Percentiles rank a stretch among this genome's conserved stretches.
These are phyloP conservation scores for Drosophila pectinifera DNA, from an alignment of 1,140 invertebrate species.

Conservation along the genomic window DNA sequence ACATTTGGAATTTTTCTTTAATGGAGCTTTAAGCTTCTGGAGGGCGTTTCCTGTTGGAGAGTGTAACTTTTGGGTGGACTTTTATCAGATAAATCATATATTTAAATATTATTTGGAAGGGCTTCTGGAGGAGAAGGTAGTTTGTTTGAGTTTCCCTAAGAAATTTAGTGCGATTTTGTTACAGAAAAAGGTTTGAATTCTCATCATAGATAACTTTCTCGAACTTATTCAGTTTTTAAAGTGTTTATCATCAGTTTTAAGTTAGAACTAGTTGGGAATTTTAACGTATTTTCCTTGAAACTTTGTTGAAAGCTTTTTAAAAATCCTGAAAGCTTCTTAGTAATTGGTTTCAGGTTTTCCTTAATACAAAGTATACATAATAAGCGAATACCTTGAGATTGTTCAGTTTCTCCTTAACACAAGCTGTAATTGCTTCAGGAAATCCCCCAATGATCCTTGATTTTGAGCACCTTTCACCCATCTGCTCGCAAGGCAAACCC, in stretches of 20 bases:
- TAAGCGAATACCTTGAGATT: not conserved
- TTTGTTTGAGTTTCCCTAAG: too few species aligned
- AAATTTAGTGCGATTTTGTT: too few species aligned
- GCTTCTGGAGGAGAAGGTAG: not conserved
- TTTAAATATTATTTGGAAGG: not conserved
- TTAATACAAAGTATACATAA: not conserved
- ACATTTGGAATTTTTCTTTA: not conserved
- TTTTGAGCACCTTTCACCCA: not conserved
- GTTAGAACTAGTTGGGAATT: not conserved
- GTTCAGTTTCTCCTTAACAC: not conserved
- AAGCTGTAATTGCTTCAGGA: not conserved
- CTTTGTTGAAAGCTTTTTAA: too few species aligned
- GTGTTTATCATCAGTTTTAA: too few species aligned
- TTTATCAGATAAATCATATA: not conserved
- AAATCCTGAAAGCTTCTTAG: too few species aligned
- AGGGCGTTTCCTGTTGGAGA: not conserved
- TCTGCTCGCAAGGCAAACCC: not conserved
- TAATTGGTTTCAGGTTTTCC: too few species aligned
- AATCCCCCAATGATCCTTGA: not conserved
- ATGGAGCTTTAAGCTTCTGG: conserved; percentile 39
- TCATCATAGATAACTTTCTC: too few species aligned
- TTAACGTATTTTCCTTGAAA: not conserved
- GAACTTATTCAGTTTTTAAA: too few species aligned
- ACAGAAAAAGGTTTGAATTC: too few species aligned
- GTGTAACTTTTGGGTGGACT: conserved; percentile 5